phyloP scores from a whole-genome alignment of 2,113 vertebrate species.

The Ornithorhynchus anatinus region DNA sequence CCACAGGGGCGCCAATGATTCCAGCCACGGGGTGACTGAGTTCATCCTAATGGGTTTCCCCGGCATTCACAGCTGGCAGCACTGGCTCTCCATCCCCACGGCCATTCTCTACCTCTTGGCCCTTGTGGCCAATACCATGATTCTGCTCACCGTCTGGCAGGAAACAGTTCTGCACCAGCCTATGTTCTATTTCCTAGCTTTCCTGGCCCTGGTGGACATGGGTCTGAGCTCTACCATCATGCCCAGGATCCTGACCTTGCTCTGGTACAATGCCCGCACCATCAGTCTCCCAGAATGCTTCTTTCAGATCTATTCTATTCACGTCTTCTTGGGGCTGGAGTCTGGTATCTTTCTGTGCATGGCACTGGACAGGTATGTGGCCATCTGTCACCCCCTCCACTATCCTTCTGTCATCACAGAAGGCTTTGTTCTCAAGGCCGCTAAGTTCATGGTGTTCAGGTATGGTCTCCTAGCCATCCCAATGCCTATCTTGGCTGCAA shows the following conservation, averaged over 20 bases:
- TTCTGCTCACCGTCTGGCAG: slow-evolving; percentile 30
- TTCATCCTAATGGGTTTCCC: slow-evolving; percentile 34
- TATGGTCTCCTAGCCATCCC: background rate
- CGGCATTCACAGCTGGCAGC: slow-evolving; percentile 29
- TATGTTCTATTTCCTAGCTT: slow-evolving; percentile 20
- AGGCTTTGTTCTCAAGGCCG: background rate
- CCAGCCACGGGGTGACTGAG: slow-evolving; percentile 4
- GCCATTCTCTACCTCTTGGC: slow-evolving; percentile 17
- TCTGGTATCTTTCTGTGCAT: slow-evolving; percentile 56
- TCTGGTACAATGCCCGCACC: slow-evolving; percentile 28
- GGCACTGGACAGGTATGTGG: slow-evolving; percentile 58
- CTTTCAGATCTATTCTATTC: slow-evolving; percentile 57
- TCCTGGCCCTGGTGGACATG: background rate
- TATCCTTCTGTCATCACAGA: slow-evolving; percentile 19
- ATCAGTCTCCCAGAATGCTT: slow-evolving; percentile 38
- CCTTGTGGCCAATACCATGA: slow-evolving; percentile 7
- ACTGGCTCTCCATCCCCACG: slow-evolving; percentile 36
- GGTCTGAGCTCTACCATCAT: slow-evolving; percentile 24
- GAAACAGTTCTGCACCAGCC: slow-evolving; percentile 26
- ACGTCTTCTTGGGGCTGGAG: background rate
- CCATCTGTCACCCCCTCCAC: slow-evolving; percentile 53
- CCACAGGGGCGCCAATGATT: background rate
- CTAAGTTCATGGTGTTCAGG: slow-evolving; percentile 21
- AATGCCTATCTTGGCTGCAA: slow-evolving; percentile 27
- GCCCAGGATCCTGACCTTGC: slow-evolving; percentile 43